Percentiles rank a stretch among this genome's conserved stretches.
These are phyloP conservation scores for Sparidentex hasta DNA, from an alignment of 2,797 vertebrate genomes.

Conservation along the genomic window DNA sequence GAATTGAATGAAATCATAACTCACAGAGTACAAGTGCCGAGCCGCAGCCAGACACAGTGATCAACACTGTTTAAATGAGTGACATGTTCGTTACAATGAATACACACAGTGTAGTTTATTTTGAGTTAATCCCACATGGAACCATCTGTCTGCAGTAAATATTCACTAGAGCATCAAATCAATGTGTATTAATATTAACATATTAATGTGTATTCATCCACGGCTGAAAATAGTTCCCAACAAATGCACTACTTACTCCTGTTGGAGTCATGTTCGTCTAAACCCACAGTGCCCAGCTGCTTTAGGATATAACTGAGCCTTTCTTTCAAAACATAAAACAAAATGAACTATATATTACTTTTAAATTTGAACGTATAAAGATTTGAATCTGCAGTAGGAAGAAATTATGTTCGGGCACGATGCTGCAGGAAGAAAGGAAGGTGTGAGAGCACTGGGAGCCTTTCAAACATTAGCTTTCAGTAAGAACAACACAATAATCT, in stretches of 20 bases:
- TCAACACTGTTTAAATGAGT: background rate
- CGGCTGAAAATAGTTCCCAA: constrained; percentile 1
- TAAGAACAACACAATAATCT: background rate
- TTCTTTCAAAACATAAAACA: background rate
- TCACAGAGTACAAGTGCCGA: too few species aligned
- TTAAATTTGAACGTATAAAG: background rate
- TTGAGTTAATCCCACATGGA: background rate
- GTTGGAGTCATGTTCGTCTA: background rate
- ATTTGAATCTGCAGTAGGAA: background rate
- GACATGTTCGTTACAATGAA: background rate
- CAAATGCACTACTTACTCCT: background rate
- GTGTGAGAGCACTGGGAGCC: background rate
- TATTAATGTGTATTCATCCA: constrained; percentile 2
- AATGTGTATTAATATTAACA: background rate
- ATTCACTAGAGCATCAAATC: background rate
- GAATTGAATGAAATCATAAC: background rate
- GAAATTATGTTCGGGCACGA: background rate
- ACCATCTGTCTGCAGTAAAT: background rate
- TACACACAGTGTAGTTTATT: background rate
- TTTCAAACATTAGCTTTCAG: background rate
- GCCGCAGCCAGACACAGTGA: background rate
- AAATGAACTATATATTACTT: too few species aligned
- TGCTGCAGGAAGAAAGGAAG: background rate
- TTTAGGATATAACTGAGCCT: background rate
- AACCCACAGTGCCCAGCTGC: background rate